Evolutionary conservation across 2,888 invertebrate species (phyloP), one percentile per base, ranked within the genome.

Genomic region (Hesperia comma): DNA sequence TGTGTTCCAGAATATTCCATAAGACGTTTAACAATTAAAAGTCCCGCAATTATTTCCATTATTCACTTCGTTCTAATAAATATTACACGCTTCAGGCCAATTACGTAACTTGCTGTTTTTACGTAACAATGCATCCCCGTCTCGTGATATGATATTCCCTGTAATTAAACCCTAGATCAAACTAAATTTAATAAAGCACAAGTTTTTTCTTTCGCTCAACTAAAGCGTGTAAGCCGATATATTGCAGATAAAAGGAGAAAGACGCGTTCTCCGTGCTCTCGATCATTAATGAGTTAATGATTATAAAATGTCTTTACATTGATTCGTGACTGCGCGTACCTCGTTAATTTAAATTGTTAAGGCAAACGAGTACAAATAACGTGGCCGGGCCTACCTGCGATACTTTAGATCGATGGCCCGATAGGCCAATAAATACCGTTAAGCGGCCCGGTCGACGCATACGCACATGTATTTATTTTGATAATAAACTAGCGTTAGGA

Each of bases 1-100:
- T 63, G 33, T 46, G 32, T 41, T 51, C 58, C 15, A 51, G 69
- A 68, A 79, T 77, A 75, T 77, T 78, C 77, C 74, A 74, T 78
- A 76, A 74, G 70, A 73, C 79, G 73, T 80, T 80, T 81, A 79
- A 80, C 85, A 83, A 88, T 88, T 89, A 86, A 87, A 81, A 87
- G 87, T 84, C 83, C 77, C 74, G 79, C 84, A 84, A 85, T 87
- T 83, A 84, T 77, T 73, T 67, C 80, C 76, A 82, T 84, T 82
- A 83, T 77, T 77, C 77, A 78, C 81, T 79, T 70, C 80, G 78
- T 78, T 79, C 79, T 75, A 81, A 79, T 81, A 80, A 77, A 81
- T 78, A 71, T 70, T 66, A 69, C 63, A 62, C 70, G 54, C 56
- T 64, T 54, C 70, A 63, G 58, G 72, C 77, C 79, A 75, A 79